Evolutionary conservation across 2,113 vertebrate species (phyloP), one percentile per base, ranked within the genome.

Genomic region (Cochlearius cochlearius): DNA sequence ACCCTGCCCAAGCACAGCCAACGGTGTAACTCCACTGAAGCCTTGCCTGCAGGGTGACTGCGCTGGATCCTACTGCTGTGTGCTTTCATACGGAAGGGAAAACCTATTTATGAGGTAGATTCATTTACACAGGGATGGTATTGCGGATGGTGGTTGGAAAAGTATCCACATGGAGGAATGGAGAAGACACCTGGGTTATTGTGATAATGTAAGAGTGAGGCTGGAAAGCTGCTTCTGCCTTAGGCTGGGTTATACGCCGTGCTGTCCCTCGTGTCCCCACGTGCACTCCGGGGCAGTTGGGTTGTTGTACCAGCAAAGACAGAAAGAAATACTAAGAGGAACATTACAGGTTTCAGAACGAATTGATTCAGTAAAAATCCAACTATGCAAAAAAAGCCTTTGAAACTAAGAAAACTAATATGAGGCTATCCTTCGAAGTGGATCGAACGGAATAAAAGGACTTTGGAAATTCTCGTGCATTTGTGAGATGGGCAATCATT

Each of bases 111-210:
- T 11, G 38, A 34, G n/a, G 22, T 18, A 15, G 29, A 47, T 56
- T 23, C 14, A 34, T 43, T 72, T 27, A 53, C 27, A 43, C 17
- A 12, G 15, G 22, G 36, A 36, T 4, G 13, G 29, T 3, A 8
- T 23, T 2, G 0, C 49, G n/a, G 20, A 4, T 59, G 32, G 30
- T 45, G 39, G n/a, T 1, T 34, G 64, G 68, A 36, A 21, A 41
- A n/a, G 36, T 10, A 14, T 49, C 55, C 71, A 1, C 0, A 0
- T 19, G 39, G 39, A 62, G 68, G n/a, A 64, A 12, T 25, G 25
- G 43, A 55, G 47, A n/a, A 2, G 2, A 10, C 21, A 7, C 4
- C 68, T 60, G 23, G 47, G 11, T 26, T 47, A 20, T 5, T 55
- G 25, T 30, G 62, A 8, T 22, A 30, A 47, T 5, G 23, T 4